Conservation (phyloP, 2,888 invertebrate species). For the Malthinus seriepunctatus region DNA sequence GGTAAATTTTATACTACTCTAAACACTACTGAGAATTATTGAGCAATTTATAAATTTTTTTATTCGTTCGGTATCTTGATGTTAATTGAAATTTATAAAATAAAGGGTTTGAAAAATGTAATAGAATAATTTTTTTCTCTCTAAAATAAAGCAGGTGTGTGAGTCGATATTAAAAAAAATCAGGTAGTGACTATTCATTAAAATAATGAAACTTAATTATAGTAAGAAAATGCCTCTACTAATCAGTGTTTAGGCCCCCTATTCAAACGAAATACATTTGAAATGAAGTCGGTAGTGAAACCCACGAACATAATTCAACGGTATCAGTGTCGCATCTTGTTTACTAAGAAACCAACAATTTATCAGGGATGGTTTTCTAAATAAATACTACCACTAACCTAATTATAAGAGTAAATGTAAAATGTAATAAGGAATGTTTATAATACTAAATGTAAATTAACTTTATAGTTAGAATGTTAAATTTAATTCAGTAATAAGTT, state of each 20-base stretch:
- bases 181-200: background rate
- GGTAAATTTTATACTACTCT: too few relatives aligned
- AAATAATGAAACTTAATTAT: conserved; percentile 4
- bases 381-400: conserved; percentile 1
- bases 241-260: conserved; percentile 41
- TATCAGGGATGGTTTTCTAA: conserved; percentile 29
- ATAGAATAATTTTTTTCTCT: too few relatives aligned
- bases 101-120: too few relatives aligned
- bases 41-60: too few relatives aligned
- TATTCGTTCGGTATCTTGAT: too few relatives aligned
- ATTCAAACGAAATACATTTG: conserved; percentile 40
- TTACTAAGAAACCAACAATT: conserved; percentile 33
- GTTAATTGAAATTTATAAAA: too few relatives aligned
- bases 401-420: conserved; percentile 4
- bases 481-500: too few relatives aligned
- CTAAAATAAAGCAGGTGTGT: background rate
- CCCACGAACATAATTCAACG: conserved; percentile 38
- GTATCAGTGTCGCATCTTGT: conserved; percentile 42
- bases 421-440: background rate
- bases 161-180: background rate
- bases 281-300: conserved; percentile 38
- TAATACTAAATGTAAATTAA: background rate
- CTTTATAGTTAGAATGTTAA: background rate
- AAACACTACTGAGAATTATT: too few relatives aligned
- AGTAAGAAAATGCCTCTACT: conserved; percentile 3